These are phyloP conservation scores for Oreotragus oreotragus DNA, from an alignment of 2,113 vertebrate genomes.

Conservation along the genomic window DNA sequence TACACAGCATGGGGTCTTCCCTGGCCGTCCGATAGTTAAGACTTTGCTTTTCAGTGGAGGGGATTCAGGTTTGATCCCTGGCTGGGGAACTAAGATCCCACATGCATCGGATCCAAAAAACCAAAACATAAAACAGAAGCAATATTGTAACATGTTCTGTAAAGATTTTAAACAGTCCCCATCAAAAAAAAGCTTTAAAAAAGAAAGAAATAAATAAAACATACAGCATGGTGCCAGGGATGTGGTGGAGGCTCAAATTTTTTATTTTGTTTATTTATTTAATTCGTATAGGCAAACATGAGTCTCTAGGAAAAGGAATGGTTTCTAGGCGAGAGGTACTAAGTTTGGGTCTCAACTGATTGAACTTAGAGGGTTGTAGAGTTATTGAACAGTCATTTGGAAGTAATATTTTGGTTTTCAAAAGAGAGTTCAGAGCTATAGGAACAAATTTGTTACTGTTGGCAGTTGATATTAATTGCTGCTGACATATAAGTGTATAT, in stretches of 20 bases:
- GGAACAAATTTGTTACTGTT: neutral
- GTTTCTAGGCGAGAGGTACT: neutral
- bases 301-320: neutral
- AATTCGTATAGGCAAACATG: neutral
- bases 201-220: neutral
- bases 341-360: neutral
- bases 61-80: neutral
- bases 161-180: neutral
- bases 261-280: neutral
- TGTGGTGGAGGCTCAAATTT: neutral
- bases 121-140: neutral
- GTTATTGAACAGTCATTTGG: neutral
- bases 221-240: neutral
- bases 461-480: fast-evolving
- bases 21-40: neutral
- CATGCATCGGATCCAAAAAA: neutral
- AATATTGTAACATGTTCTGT: neutral
- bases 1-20: neutral
- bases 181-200: neutral
- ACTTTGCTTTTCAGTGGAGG: neutral
- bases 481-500: neutral
- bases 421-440: neutral
- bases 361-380: neutral
- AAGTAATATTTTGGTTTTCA: neutral
- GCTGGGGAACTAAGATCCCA: neutral